A percentile compares a stretch with the other conserved stretches of the same genome.
Evolutionary conservation across 2,888 invertebrate genomes (phyloP).

Genomic region (Hirtodrosophila trivittata): DNA sequence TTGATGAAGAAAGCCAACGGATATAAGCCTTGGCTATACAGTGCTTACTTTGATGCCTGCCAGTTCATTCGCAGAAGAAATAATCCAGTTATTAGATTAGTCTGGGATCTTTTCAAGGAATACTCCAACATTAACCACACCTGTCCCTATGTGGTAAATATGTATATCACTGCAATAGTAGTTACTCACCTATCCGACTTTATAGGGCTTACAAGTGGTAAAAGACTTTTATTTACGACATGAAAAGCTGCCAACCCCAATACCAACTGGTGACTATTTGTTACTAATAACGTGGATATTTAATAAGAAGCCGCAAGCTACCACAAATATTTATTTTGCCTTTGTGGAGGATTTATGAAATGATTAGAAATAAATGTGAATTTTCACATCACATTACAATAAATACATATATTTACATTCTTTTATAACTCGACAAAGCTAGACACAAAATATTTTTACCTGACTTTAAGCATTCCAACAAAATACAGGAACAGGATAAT

Average conservation of each 20-base stretch:
- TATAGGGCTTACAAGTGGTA: conserved; percentile 40
- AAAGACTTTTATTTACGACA: conserved; percentile 41
- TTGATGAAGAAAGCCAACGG: conserved; percentile 51
- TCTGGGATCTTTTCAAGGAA: conserved; percentile 45
- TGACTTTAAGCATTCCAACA: no score
- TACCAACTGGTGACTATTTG: conserved; percentile 53
- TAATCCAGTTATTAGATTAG: conserved; percentile 38
- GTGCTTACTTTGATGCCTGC: conserved; percentile 40
- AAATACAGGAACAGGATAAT: no score
- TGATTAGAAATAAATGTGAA: no score
- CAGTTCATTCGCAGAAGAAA: conserved; percentile 32
- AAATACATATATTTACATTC: no score
- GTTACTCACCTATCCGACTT: neutral
- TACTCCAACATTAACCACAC: conserved; percentile 48
- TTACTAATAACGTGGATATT: conserved; percentile 35
- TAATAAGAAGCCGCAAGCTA: conserved; percentile 24
- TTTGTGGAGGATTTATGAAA: conserved; percentile 42
- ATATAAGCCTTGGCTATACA: conserved; percentile 56
- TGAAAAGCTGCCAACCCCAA: conserved; percentile 37
- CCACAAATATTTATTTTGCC: conserved; percentile 47
- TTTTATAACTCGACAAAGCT: no score
- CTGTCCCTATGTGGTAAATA: conserved; percentile 48
- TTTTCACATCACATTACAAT: neutral
- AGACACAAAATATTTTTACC: no score
- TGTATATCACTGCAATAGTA: neutral